A percentile compares a stretch with the other conserved stretches of the same genome.
Conservation (phyloP, 1,140 invertebrate genomes). For the Triops longicaudatus region DNA sequence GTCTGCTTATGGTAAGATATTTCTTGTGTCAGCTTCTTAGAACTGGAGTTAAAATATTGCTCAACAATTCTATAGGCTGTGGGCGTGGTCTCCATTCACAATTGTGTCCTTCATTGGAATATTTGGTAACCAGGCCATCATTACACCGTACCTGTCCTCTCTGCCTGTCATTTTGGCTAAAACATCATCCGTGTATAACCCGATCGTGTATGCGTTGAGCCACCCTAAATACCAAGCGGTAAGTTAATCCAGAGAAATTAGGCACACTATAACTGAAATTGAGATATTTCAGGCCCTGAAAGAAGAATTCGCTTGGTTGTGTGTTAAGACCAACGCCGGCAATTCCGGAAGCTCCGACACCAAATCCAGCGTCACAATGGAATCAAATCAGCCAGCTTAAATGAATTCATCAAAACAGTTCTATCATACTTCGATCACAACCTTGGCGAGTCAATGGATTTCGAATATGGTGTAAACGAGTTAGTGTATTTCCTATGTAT, state of each 20-base stretch:
- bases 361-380: slow-evolving; percentile 1
- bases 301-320: background rate
- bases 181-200: slow-evolving; percentile 28
- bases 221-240: slow-evolving; percentile 30
- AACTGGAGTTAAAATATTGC: slow-evolving; percentile 32
- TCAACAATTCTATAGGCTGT: slow-evolving; percentile 49
- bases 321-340: background rate
- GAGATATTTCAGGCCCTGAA: background rate
- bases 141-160: slow-evolving; percentile 36
- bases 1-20: slow-evolving; percentile 58
- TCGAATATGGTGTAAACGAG: background rate
- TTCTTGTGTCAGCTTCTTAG: too few species aligned
- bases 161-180: slow-evolving; percentile 28
- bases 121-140: slow-evolving; percentile 43
- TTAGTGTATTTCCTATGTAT: slow-evolving; percentile 1
- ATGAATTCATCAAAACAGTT: background rate
- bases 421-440: background rate
- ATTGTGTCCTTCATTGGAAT: slow-evolving; percentile 68
- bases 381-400: background rate
- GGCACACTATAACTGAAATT: slow-evolving; percentile 6
- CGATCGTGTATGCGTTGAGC: slow-evolving; percentile 28
- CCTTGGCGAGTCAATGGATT: background rate
- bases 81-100: slow-evolving; percentile 74
- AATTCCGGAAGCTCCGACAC: background rate
- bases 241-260: background rate